phyloP scores from a whole-genome alignment of 2,888 invertebrate species.

The Melanargia galathea region DNA sequence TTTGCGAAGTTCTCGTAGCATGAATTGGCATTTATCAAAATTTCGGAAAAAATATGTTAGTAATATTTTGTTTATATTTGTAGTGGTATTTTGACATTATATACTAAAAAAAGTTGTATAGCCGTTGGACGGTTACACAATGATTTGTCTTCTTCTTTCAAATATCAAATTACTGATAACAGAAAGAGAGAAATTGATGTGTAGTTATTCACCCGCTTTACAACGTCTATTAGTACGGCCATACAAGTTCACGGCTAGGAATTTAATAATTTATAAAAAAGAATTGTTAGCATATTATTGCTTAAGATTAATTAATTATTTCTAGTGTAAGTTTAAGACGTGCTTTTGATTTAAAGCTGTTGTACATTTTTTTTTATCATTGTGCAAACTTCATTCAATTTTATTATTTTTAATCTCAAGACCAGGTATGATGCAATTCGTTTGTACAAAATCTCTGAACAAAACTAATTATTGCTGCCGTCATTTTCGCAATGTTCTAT shows the following conservation, averaged over 20 bases:
- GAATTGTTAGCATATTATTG: background rate
- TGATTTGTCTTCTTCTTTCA: too few relatives aligned
- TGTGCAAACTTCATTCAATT: background rate
- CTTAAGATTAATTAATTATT: background rate
- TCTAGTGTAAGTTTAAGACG: background rate
- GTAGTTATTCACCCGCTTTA: too few relatives aligned
- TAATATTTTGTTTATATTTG: constrained; percentile 6
- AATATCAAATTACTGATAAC: too few relatives aligned
- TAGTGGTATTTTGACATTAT: background rate
- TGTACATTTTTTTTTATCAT: background rate
- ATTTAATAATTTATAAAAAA: background rate
- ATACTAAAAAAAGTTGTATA: too few relatives aligned
- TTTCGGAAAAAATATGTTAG: constrained; percentile 21
- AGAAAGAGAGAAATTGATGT: too few relatives aligned
- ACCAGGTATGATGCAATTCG: background rate
- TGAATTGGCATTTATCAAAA: constrained; percentile 44
- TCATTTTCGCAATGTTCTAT: too few relatives aligned
- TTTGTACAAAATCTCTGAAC: too few relatives aligned
- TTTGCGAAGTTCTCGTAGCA: constrained; percentile 46
- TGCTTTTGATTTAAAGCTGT: background rate
- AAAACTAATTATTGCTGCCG: too few relatives aligned
- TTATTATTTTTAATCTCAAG: background rate
- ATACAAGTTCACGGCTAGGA: background rate
- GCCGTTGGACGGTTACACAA: too few relatives aligned
- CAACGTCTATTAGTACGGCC: too few relatives aligned